Base-by-base conservation (phyloP, 2,797 vertebrate species). In the Mormyrops boulengeri region DNA sequence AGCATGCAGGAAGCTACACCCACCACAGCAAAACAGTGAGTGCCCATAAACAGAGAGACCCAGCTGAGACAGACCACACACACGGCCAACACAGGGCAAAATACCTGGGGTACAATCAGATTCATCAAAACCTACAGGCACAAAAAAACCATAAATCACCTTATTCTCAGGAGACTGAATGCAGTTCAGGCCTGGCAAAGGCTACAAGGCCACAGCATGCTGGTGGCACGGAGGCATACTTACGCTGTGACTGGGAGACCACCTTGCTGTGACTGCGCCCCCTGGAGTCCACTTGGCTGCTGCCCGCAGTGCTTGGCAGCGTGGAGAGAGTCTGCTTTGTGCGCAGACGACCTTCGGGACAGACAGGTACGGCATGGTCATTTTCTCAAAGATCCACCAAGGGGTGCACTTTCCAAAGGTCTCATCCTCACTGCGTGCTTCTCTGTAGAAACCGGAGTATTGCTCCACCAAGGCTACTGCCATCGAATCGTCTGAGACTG, bases 21-120 rank as follows among this genome's bases (percentile, higher is more conserved):
- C 91, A 91, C 88, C 89, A 66, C 89, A 88, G 57, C 66, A 22
- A 55, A 53, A 30, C 88, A 41, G 30, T 8, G 14, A 77, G 69
- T 77, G 69, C 69, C 69, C 69, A 34, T 77, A 2, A 77, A 88
- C 9, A 22, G 11, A 88, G 2, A 84, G 5, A 84, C 19, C 87
- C 38, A 26, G 34, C 9, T 1, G 38, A 88, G 89, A 88, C 73
- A 66, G 80, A 80, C 8, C 89, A 62, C 77, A 53, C 89, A 88
- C 87, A 49, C 90, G 9, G 69, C 44, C 90, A 52, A 55, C 80
- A 50, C 8, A 3, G n/a, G 34, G 52, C 91, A 92, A 66, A 96
- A 97, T 99, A 99, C 98, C 98, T 99, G 98, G 97, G 94, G 97
- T 98, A 97, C 97, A 97, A 97, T 99, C 98, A 95, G 98, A 98